Evolutionary conservation across 2,888 invertebrate genomes (phyloP).

Genomic region (Macaria notata): DNA sequence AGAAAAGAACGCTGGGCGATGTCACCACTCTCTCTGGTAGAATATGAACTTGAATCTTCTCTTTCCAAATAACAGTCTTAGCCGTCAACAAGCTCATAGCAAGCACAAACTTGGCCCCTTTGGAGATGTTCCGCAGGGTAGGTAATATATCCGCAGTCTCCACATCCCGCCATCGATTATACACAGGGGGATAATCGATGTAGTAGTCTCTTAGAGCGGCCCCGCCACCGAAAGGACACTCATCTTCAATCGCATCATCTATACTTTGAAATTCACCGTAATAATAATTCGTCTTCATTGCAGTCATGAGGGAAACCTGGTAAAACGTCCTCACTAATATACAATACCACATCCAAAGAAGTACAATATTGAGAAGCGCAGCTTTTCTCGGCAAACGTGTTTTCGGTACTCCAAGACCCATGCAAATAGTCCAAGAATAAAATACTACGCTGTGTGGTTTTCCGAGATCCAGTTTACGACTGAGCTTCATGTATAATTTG

Average conservation of each 20-base stretch:
- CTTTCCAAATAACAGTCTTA: slow-evolving; percentile 40
- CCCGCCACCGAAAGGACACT: slow-evolving; percentile 61
- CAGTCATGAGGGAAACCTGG: slow-evolving; percentile 62
- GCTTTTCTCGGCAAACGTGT: slow-evolving; percentile 51
- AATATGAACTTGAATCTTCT: slow-evolving; percentile 47
- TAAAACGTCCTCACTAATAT: slow-evolving; percentile 65
- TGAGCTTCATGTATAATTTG: slow-evolving; percentile 36
- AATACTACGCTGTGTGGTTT: slow-evolving; percentile 46
- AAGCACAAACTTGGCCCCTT: slow-evolving; percentile 56
- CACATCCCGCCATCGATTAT: slow-evolving; percentile 52
- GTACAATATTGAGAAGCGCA: slow-evolving; percentile 43
- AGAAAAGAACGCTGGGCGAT: slow-evolving; percentile 58
- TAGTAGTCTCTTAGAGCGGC: slow-evolving; percentile 59
- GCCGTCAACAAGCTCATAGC: slow-evolving; percentile 55
- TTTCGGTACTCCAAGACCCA: slow-evolving; percentile 63
- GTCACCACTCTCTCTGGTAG: slow-evolving; percentile 48
- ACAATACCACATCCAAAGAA: slow-evolving; percentile 66
- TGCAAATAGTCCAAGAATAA: slow-evolving; percentile 60
- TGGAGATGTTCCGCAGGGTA: slow-evolving; percentile 44
- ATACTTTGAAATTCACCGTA: slow-evolving; percentile 49
- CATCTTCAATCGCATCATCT: slow-evolving; percentile 52
- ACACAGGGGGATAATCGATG: slow-evolving; percentile 50
- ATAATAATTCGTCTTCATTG: slow-evolving; percentile 57
- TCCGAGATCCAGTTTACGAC: slow-evolving; percentile 25
- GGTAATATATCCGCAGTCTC: slow-evolving; percentile 44